phyloP scores from a whole-genome alignment of 2,888 invertebrate species.

The Lysandra coridon region DNA sequence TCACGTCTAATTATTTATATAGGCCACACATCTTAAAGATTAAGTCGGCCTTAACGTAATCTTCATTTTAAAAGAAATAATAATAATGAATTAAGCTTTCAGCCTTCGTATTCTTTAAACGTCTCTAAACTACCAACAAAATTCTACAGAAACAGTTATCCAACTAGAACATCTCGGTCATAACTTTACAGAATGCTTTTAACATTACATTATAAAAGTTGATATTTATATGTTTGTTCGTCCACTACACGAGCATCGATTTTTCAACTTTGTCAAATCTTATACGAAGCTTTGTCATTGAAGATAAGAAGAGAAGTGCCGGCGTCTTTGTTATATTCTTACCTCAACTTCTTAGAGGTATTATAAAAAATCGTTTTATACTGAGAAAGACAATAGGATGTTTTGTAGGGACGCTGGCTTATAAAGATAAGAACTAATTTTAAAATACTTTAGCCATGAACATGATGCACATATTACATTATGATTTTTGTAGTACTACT shows the following conservation, averaged over 20 bases:
- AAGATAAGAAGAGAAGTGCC: neutral
- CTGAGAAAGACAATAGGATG: neutral
- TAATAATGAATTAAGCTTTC: too few species aligned
- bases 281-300: neutral
- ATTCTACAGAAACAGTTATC: neutral
- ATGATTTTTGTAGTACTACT: too few species aligned
- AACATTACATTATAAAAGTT: conserved; percentile 14
- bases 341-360: conserved; percentile 1
- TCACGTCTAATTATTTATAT: too few species aligned
- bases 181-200: conserved; percentile 5
- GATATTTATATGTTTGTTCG: neutral
- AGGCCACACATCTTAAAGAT: too few species aligned
- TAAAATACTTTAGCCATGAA: neutral
- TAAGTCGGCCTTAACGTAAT: too few species aligned
- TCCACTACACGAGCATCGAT: neutral
- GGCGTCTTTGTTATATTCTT: neutral
- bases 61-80: too few species aligned
- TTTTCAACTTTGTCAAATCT: conserved; percentile 1
- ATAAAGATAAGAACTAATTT: neutral
- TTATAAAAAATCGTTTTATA: neutral
- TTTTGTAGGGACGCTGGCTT: neutral
- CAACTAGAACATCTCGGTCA: neutral
- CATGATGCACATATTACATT: too few species aligned
- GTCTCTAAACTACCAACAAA: neutral
- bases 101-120: neutral